These are phyloP conservation scores for Oophaga sylvatica DNA, from an alignment of 2,797 vertebrate genomes.

Conservation along the genomic window DNA sequence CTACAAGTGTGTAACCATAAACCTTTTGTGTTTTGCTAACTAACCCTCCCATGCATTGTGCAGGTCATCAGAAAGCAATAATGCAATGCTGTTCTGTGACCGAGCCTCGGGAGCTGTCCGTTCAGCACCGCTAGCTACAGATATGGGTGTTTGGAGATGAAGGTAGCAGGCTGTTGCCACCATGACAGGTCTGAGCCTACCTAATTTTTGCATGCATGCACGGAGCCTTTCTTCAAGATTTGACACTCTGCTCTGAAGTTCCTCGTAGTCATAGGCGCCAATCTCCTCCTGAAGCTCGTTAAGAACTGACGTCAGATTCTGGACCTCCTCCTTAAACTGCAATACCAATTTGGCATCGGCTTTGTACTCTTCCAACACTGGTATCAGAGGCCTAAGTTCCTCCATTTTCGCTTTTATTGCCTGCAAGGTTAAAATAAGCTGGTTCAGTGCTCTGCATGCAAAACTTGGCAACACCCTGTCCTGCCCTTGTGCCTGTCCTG, in stretches of 20 bases:
- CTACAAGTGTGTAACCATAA: neutral
- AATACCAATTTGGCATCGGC: conserved; percentile 99
- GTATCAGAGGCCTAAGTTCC: conserved; percentile 99
- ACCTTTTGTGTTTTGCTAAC: conserved; percentile 4
- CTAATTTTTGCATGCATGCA: conserved; percentile 99
- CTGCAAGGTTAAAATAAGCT: conserved; percentile 99
- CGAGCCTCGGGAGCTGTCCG: neutral
- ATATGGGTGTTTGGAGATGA: conserved; percentile 54
- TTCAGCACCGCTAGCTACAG: conserved; percentile 21
- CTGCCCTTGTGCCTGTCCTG: conserved; percentile 64
- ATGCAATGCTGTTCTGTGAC: neutral
- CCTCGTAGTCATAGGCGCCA: conserved; percentile 99
- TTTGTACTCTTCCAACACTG: conserved; percentile 99
- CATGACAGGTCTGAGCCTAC: conserved; percentile 85
- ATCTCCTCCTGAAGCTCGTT: conserved; percentile 97
- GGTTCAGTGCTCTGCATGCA: conserved; percentile 92
- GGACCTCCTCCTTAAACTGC: conserved; percentile 99
- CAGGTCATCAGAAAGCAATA: neutral
- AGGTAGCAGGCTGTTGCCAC: conserved; percentile 62
- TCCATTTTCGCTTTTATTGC: conserved; percentile 99
- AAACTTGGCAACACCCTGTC: conserved; percentile 77
- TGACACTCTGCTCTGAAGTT: conserved; percentile 97
- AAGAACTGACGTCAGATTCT: conserved; percentile 99
- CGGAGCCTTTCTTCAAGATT: conserved; percentile 99
- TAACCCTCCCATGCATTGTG: neutral